Evolutionary conservation across 2,888 invertebrate genomes (phyloP), one percentile per base, ranked within the genome.

Genomic region (Phengaris alcon): DNA sequence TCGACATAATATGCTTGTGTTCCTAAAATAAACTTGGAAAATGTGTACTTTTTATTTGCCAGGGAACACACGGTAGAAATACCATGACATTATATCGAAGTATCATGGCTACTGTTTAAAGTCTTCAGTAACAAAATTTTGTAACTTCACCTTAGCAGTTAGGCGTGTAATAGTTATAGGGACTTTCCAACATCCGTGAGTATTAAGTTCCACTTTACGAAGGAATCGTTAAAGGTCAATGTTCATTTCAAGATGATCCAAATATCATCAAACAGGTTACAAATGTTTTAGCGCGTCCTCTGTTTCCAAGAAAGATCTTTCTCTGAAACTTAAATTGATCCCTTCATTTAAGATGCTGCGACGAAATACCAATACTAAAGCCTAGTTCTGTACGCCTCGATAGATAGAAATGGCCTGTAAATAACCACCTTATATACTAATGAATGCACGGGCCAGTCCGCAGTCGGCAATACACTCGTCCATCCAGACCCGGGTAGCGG

Each of bases 401-500:
- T 35, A 64, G 1, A 10, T 64, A 64, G 35, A 35, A 64, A 64
- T 64, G 13, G 12, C 52, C 52, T 9, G 52, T 12, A 52, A 52
- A 12, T 52, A 52, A 52, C 12, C 52, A 8, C 3, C 52, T 52
- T 48, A 48, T 12, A 52, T 12, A 52, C 10, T 52, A 52, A 52
- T 52, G 52, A 52, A 52, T 52, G 52, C 52, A 52, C 52, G 52
- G 12, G 52, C 0, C 52, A 52, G 52, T 52, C 52, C 8, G 52
- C 52, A 68, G 8, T 48, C 4, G 22, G 22, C 22, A 22, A 22
- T 48, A 4, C 48, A 69, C 48, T n/a, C 69, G 9, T n/a, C 15
- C 44, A 35, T 85, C 84, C 77, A 79, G 77, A 80, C 79, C 79
- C 78, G 78, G 77, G 79, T 77, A 81, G 77, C 82, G 83, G 86